A percentile compares a stretch with the other conserved stretches of the same genome.
phyloP scores from a whole-genome alignment of 2,888 invertebrate genomes.

The Eupithecia dodoneata region DNA sequence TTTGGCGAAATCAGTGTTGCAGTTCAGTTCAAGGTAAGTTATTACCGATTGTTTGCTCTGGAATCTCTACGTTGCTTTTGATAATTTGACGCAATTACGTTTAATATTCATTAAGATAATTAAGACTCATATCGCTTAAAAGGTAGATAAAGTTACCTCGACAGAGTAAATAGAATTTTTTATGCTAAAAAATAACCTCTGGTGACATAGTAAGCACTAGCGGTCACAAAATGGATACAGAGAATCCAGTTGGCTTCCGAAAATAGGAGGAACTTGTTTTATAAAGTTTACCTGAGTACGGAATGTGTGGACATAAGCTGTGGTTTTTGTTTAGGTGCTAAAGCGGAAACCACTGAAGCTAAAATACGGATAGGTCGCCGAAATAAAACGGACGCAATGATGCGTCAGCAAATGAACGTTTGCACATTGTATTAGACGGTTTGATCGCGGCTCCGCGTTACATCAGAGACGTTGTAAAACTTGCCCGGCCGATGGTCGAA shows the following conservation, averaged over 20 bases:
- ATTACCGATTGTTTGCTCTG: not conserved
- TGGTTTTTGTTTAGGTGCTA: conserved; percentile 4
- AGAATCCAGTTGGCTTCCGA: not conserved
- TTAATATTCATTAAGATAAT: too few species aligned
- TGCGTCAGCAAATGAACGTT: conserved; percentile 50
- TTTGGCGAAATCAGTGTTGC: conserved; percentile 11
- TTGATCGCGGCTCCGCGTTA: conserved; percentile 67
- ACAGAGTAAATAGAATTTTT: not conserved
- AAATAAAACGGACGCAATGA: conserved; percentile 42
- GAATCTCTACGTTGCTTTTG: not conserved
- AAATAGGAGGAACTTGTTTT: not conserved
- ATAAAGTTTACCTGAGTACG: conserved; percentile 3
- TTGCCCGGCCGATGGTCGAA: conserved; percentile 78
- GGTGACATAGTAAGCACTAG: not conserved
- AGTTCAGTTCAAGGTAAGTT: conserved; percentile 2
- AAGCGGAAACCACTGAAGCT: conserved; percentile 33
- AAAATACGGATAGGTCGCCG: conserved; percentile 30
- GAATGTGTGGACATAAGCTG: not conserved
- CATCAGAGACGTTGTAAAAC: conserved; percentile 80
- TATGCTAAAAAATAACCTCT: not conserved
- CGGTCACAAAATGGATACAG: not conserved
- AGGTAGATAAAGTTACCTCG: not conserved
- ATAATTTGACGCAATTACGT: not conserved
- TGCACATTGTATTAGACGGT: conserved; percentile 64
- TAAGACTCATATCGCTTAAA: not conserved